Percentiles rank a stretch among this genome's conserved stretches.
Conservation (phyloP, 1,140 invertebrate genomes). For the Ctenoplectra terminalis region DNA sequence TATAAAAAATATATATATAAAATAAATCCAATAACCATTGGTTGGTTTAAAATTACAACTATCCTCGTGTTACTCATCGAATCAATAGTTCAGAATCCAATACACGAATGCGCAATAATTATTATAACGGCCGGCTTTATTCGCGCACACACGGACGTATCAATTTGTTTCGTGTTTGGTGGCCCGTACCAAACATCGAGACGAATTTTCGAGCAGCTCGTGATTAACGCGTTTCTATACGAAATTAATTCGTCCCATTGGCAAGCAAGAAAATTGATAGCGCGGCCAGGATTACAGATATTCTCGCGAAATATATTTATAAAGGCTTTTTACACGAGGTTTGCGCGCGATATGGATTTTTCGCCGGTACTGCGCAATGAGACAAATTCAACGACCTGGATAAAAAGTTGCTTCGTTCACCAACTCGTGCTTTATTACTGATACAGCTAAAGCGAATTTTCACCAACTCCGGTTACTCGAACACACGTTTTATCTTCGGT, state of each 20-base stretch:
- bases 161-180: not conserved
- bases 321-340: not conserved
- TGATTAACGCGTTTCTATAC: not conserved
- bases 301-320: not conserved
- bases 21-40: too few relatives aligned
- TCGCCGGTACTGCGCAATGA: constrained; percentile 26
- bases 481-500: too few relatives aligned
- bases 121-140: not conserved
- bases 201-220: not conserved
- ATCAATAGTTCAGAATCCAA: not conserved
- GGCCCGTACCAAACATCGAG: not conserved
- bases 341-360: constrained; percentile 29
- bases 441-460: not conserved
- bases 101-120: not conserved
- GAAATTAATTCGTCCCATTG: not conserved
- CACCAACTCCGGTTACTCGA: too few relatives aligned
- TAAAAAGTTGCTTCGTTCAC: constrained; percentile 19
- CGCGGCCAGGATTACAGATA: too few relatives aligned
- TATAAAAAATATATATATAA: too few relatives aligned
- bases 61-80: not conserved
- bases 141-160: not conserved
- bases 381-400: constrained; percentile 38
- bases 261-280: too few relatives aligned
- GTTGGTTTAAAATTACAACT: too few relatives aligned
- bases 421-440: constrained; percentile 16